These are phyloP conservation scores for Gopherus flavomarginatus DNA, from an alignment of 2,113 vertebrate genomes.

Conservation along the genomic window DNA sequence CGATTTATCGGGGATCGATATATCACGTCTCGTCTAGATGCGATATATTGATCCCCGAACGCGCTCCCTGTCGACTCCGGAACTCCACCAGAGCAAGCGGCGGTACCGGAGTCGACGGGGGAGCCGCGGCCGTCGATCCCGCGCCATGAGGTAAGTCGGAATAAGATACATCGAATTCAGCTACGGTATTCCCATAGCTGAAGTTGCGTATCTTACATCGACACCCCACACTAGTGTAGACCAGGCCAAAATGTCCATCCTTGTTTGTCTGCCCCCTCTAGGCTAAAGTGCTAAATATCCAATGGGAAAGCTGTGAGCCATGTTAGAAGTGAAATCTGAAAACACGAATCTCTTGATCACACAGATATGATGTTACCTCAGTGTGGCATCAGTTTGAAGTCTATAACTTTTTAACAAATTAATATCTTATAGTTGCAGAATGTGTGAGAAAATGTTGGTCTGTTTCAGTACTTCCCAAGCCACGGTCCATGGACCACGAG, in stretches of 20 bases:
- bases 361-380: background rate
- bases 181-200: too few relatives aligned
- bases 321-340: background rate
- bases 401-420: background rate
- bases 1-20: too few relatives aligned
- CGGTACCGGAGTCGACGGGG: too few relatives aligned
- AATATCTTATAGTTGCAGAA: background rate
- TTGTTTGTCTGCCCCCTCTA: background rate
- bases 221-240: too few relatives aligned
- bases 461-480: background rate
- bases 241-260: background rate
- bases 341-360: background rate
- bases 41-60: too few relatives aligned
- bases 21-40: too few relatives aligned
- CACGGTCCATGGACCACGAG: background rate
- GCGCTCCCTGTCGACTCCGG: too few relatives aligned
- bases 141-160: too few relatives aligned
- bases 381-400: background rate
- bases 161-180: too few relatives aligned
- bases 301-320: background rate
- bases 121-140: too few relatives aligned
- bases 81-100: too few relatives aligned
- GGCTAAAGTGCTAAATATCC: background rate
- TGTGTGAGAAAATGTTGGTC: background rate
- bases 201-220: too few relatives aligned